Evolutionary conservation across 1,140 invertebrate species (phyloP), one percentile per base, ranked within the genome.

Genomic region (Eciton burchellii): DNA sequence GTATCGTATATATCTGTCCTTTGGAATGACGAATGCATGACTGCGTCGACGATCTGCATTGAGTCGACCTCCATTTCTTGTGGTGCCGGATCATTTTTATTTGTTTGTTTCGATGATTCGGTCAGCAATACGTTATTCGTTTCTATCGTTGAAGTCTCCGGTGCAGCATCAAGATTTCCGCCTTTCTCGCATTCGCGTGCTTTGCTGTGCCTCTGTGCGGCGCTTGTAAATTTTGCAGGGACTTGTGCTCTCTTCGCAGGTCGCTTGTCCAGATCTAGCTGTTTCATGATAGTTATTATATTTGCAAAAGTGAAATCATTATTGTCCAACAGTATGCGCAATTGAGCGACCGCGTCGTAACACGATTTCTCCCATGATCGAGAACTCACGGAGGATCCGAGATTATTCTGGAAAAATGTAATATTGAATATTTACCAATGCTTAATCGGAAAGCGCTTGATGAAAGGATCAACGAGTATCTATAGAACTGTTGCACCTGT

Each of bases 241-340:
- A 26, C 49, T 66, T 19, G 62, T 65, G 24, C 19, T 29, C 56
- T 12, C 26, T 35, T 29, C 26, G 41, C 11, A n/a, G 24, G 24
- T 24, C 41, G 49, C 41, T 77, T 54, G 3, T 9, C 8, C 21
- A 82, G 47, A 70, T 85, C 65, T 21, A 83, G 24, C 45, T 76
- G 35, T 24, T 35, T 54, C 43, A 83, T 72, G 3, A 71, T 41
- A 21, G 11, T 29, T 79, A 83, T 52, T n/a, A 85, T 62, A 72
- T 79, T 85, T 43, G 60, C 66, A 49, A 59, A 76, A 43, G 21
- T 79, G 63, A 81, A 86, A 12, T 63, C 16, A 24, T 84, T 52
- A n/a, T 73, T 47, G n/a, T 89, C 72, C 16, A 88, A 26, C 16
- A 87, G 62, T 1, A 82, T 68, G 70, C 72, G 54, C 47, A 89